Evolutionary conservation across 2,797 vertebrate genomes (phyloP), one percentile per base, ranked within the genome.

Genomic region (Trachurus trachurus): DNA sequence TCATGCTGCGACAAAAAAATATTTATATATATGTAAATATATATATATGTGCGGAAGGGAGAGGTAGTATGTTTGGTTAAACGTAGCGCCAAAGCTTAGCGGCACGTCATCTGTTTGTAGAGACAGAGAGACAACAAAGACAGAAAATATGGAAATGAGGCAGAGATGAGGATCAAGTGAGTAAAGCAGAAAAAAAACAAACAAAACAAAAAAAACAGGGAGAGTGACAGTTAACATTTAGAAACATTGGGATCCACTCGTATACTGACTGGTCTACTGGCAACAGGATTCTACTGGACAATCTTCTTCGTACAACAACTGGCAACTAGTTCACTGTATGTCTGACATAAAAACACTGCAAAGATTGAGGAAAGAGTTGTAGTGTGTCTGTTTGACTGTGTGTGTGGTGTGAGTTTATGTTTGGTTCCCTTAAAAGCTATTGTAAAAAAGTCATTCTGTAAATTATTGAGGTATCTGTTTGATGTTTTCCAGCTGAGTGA

Each of bases 11-110:
- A 85, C 71, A 70, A 21, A 34, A 21, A 37, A n/a, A 37, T 40
- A 50, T 31, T 57, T 29, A 37, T 69, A 44, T 58, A 12, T 50
- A 31, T 17, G 31, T 54, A 19, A 15, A 65, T 49, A 58, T 53
- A 45, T 63, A 45, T 67, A 50, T 68, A 64, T 84, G 87, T 88
- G 92, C 84, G 61, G 87, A 91, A 87, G 85, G 92, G 89, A 95
- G 95, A 96, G 95, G 95, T 96, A 96, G 94, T 93, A 93, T 87
- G 92, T 95, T 95, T 89, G 92, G 91, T 93, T 92, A 92, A 93
- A 90, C 62, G 80, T 78, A 74, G 85, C 69, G 85, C 85, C 63
- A 44, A 86, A 89, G 89, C 82, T 79, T 53, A 82, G 89, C 85
- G 78, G 80, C 78, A 78, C 69, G 12, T 72, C 60, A 62, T 82